Conservation (phyloP, 2,888 invertebrate species). For the Acanthosepion esculentum region DNA sequence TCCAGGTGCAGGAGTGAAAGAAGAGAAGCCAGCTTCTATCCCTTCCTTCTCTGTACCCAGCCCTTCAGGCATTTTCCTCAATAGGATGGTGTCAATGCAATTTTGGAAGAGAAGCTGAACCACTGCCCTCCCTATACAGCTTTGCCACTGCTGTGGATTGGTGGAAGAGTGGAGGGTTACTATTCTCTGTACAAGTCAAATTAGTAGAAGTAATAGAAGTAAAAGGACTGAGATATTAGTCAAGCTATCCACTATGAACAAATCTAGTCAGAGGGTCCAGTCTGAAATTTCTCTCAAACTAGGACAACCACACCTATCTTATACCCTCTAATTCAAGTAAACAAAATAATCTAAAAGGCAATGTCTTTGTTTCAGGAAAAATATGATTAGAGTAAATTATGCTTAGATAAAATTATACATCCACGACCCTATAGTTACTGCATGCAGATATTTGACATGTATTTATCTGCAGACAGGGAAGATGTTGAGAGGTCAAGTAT, state of each 20-base stretch:
- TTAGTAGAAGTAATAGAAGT: neutral
- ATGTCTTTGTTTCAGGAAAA: neutral
- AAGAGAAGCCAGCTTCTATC: neutral
- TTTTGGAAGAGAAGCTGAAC: neutral
- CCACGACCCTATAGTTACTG: too few species aligned
- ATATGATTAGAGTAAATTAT: neutral
- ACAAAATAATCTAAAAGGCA: neutral
- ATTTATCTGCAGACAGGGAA: neutral
- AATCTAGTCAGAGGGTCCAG: neutral
- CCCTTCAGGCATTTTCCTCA: neutral
- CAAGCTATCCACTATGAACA: neutral
- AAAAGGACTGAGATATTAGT: neutral
- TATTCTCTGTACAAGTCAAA: neutral
- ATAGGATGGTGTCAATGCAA: neutral
- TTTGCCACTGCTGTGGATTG: neutral
- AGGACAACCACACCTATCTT: slow-evolving; percentile 12
- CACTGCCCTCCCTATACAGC: neutral
- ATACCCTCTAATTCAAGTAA: neutral
- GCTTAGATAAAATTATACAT: neutral
- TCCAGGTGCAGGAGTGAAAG: neutral
- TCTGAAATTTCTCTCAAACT: neutral
- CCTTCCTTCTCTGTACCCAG: neutral
- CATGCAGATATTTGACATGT: too few species aligned
- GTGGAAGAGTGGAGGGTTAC: neutral
- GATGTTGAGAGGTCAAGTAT: neutral